These are phyloP conservation scores for Vidua macroura DNA, from an alignment of 2,113 vertebrate genomes.

Conservation along the genomic window DNA sequence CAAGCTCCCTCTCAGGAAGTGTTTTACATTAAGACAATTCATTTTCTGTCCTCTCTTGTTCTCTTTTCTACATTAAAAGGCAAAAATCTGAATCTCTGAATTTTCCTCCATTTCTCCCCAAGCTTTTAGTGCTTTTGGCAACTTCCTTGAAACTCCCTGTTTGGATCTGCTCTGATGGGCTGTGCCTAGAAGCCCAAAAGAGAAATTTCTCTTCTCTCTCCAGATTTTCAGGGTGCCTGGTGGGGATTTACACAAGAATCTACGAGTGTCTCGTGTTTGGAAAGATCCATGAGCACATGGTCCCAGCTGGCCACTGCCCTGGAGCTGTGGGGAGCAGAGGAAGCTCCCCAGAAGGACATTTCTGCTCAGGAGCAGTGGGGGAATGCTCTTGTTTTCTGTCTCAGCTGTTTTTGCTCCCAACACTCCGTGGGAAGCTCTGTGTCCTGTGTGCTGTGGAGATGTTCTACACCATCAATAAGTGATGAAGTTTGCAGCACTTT, in stretches of 20 bases:
- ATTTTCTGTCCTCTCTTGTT: neutral
- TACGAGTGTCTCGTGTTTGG: rapidly evolving
- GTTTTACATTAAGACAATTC: neutral
- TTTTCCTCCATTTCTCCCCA: neutral
- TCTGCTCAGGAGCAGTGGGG: neutral
- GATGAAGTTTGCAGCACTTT: neutral
- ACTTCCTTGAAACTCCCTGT: neutral
- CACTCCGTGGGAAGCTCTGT: neutral
- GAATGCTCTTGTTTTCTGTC: neutral
- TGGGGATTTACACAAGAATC: neutral
- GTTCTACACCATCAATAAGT: neutral
- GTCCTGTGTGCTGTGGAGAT: neutral
- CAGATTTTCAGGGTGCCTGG: neutral
- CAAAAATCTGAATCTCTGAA: neutral
- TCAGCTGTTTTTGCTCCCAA: neutral
- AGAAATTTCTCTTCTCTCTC: neutral
- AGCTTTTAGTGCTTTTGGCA: neutral
- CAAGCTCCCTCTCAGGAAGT: neutral
- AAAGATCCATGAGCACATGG: neutral
- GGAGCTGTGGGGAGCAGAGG: neutral
- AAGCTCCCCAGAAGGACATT: neutral
- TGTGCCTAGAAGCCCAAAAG: neutral
- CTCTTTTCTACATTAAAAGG: neutral
- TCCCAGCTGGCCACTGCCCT: too few relatives aligned
- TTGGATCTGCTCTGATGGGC: neutral